Percentiles rank a stretch among this genome's conserved stretches.
These are phyloP conservation scores for Serinus canaria DNA, from an alignment of 2,113 vertebrate genomes.

Conservation along the genomic window DNA sequence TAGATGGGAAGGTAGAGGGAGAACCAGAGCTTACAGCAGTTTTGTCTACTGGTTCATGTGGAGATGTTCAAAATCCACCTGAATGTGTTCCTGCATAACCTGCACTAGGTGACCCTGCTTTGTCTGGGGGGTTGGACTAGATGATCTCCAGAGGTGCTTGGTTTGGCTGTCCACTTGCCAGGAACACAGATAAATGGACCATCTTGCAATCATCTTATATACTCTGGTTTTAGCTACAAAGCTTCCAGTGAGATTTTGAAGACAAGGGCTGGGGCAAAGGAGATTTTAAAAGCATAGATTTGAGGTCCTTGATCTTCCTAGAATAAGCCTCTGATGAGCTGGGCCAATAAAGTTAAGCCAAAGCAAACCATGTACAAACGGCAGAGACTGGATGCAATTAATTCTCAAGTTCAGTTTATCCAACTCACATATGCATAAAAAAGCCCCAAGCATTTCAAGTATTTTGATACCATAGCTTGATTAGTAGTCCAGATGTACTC, in stretches of 20 bases:
- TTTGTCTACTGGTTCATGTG: background rate
- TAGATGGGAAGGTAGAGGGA: background rate
- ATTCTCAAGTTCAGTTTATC: background rate
- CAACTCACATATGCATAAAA: background rate
- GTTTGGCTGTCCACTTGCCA: background rate
- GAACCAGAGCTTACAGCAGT: background rate
- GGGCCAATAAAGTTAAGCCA: constrained; percentile 22
- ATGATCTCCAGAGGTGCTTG: background rate
- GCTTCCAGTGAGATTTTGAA: constrained; percentile 3
- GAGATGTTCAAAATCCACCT: background rate
- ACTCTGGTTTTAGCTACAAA: constrained; percentile 1
- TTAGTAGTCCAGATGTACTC: constrained; percentile 4
- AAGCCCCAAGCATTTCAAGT: background rate
- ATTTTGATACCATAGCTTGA: background rate
- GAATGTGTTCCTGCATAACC: background rate
- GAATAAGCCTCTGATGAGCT: constrained; percentile 24
- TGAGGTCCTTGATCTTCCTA: constrained; percentile 46
- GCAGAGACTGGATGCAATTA: background rate
- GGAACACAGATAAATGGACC: background rate
- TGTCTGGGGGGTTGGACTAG: background rate
- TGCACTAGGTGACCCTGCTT: background rate
- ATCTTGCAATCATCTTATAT: background rate
- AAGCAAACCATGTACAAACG: background rate
- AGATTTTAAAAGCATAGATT: constrained; percentile 40
- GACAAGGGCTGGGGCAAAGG: constrained; percentile 6